Percentiles rank a stretch among this genome's conserved stretches.
Evolutionary conservation across 2,113 vertebrate genomes (phyloP).

Genomic region (Myanophis thanlyinensis): DNA sequence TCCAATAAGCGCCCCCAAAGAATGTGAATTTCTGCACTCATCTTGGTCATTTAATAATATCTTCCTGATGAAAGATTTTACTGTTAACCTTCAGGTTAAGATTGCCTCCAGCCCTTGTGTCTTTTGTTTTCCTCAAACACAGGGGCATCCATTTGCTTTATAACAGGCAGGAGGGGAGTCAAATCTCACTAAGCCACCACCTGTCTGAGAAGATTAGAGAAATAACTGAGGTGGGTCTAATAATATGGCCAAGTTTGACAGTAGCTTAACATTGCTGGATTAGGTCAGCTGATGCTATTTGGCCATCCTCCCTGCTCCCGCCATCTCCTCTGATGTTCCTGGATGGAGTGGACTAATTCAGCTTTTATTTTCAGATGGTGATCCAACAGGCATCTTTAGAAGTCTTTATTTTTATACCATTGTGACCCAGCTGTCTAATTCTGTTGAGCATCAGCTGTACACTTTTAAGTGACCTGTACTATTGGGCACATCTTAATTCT

Average conservation of each 20-base stretch:
- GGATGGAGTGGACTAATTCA: background rate
- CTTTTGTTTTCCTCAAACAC: slow-evolving; percentile 25
- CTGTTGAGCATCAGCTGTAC: background rate
- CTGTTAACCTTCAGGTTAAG: background rate
- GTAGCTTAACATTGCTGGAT: slow-evolving; percentile 32
- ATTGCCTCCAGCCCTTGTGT: background rate
- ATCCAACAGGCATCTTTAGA: background rate
- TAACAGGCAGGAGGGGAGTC: slow-evolving; percentile 26
- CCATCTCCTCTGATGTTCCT: slow-evolving; percentile 11
- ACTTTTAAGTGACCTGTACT: background rate
- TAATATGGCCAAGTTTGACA: slow-evolving; percentile 29
- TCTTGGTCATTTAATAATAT: accelerated
- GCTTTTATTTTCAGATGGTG: background rate
- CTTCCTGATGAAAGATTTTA: background rate
- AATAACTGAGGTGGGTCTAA: slow-evolving; percentile 15
- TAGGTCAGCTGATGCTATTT: slow-evolving; percentile 1
- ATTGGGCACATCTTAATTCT: background rate
- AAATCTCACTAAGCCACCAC: slow-evolving; percentile 39
- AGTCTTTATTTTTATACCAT: background rate
- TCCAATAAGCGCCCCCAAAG: background rate
- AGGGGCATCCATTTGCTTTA: background rate
- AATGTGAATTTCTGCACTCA: background rate
- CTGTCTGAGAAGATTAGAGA: slow-evolving; percentile 55
- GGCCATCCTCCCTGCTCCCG: background rate
- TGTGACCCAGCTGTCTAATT: background rate